Conservation (phyloP, 2,888 invertebrate species). For the Acleris literana region DNA sequence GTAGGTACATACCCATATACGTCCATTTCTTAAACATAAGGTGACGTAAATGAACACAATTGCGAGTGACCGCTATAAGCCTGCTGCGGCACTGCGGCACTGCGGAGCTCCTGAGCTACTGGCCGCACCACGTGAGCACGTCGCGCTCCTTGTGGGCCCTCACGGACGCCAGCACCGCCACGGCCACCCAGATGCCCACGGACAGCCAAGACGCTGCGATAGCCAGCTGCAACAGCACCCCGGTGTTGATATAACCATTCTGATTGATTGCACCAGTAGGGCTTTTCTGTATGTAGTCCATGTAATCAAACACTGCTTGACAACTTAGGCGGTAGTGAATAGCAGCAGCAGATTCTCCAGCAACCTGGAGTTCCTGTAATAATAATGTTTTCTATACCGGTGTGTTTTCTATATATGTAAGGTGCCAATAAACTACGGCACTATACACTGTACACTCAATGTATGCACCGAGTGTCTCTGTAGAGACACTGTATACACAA, state of each 20-base stretch:
- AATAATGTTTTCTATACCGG: no score
- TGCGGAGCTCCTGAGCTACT: slow-evolving; percentile 45
- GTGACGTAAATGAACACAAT: no score
- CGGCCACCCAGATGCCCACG: slow-evolving; percentile 81
- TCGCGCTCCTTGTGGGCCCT: slow-evolving; percentile 77
- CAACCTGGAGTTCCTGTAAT: slow-evolving; percentile 73
- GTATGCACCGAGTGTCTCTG: no score
- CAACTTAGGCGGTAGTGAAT: slow-evolving; percentile 88
- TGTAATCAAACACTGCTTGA: slow-evolving; percentile 90
- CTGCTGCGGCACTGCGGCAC: no score
- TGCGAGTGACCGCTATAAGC: no score
- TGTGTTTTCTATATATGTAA: no score
- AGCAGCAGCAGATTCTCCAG: slow-evolving; percentile 83
- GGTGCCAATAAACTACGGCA: no score
- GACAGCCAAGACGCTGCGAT: slow-evolving; percentile 85
- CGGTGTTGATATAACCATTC: slow-evolving; percentile 89
- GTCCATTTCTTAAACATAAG: no score
- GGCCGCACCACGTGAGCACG: slow-evolving; percentile 77
- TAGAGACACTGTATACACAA: no score
- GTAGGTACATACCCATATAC: no score
- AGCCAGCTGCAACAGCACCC: slow-evolving; percentile 86
- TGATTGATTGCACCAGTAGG: slow-evolving; percentile 81
- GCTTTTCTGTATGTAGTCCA: slow-evolving; percentile 91
- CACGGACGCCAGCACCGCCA: slow-evolving; percentile 78
- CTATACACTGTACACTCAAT: no score